Evolutionary conservation across 2,888 invertebrate species (phyloP).

Genomic region (Tipula lateralis): DNA sequence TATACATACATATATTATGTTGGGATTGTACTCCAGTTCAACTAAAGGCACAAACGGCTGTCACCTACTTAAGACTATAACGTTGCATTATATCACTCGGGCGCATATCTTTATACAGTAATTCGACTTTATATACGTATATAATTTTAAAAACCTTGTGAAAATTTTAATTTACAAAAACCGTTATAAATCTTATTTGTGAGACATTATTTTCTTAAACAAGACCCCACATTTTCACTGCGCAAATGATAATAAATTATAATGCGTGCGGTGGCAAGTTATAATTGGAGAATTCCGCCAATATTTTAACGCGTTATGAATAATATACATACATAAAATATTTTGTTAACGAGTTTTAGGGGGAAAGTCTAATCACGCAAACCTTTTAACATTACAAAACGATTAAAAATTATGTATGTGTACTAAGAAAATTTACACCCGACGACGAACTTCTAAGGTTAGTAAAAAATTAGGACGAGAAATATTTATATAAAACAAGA

Average conservation of each 20-base stretch:
- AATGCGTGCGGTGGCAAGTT: not conserved
- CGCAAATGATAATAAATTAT: not conserved
- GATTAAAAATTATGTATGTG: not conserved
- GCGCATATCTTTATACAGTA: too few species aligned
- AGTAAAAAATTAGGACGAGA: not conserved
- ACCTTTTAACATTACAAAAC: not conserved
- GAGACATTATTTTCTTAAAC: not conserved
- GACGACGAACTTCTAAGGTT: not conserved
- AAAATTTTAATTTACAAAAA: not conserved
- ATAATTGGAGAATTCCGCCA: not conserved
- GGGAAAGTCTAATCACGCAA: not conserved
- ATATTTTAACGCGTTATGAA: not conserved
- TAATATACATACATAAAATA: not conserved
- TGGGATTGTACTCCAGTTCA: too few species aligned
- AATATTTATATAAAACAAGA: not conserved
- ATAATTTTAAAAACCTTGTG: too few species aligned
- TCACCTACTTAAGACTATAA: too few species aligned
- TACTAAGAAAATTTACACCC: not conserved
- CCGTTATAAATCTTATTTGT: not conserved
- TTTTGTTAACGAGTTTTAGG: not conserved
- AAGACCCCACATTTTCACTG: not conserved
- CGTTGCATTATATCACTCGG: too few species aligned
- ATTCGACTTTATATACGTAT: too few species aligned
- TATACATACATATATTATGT: too few species aligned
- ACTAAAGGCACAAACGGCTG: too few species aligned